Base-by-base conservation (phyloP, 2,113 vertebrate genomes). In the Rhinichthys klamathensis region DNA sequence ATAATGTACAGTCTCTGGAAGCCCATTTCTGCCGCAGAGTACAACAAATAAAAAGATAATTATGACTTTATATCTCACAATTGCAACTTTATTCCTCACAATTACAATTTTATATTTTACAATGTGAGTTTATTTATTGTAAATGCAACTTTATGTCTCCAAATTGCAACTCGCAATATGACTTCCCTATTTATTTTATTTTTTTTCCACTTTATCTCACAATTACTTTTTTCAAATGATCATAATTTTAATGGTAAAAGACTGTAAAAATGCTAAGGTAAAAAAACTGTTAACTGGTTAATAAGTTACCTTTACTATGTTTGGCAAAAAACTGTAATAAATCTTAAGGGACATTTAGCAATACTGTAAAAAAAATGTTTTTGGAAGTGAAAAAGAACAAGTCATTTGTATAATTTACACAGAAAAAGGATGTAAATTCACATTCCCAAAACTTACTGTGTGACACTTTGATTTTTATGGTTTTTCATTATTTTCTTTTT, bases 11-110 rank as follows among this genome's bases (percentile, higher is more conserved):
- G 18, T 76, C 15, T 76, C 27, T 76, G 74, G 7, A 76, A 76
- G 44, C 6, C 74, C 27, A 18, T 27, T 54, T 54, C 27, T 6
- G 51, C 27, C 25, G 54, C 8, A 54, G 74, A 30, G n/a, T 30
- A 49, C 49, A 76, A 54, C 25, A 76, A 15, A 76, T 76, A 76
- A 76, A 76, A 76, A 54, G 7, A 11, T 32, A 76, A 54, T 6
- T 32, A 4, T 51, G 72, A 27, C 6, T 27, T 75, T 76, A 51
- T 49, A 16, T 51, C 49, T 18, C 15, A 76, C 49, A 54, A 18
- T 56, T 18, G 9, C 1, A 21, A 6, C 49, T 32, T 76, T 76
- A 76, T 6, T 16, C 10, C 46, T 54, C 74, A 76, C 32, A 54
- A 54, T 54, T 54, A 21, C 13, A 49, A 32, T 8, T 27, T 27